Evolutionary conservation across 2,113 vertebrate genomes (phyloP).

Genomic region (Gopherus flavomarginatus): DNA sequence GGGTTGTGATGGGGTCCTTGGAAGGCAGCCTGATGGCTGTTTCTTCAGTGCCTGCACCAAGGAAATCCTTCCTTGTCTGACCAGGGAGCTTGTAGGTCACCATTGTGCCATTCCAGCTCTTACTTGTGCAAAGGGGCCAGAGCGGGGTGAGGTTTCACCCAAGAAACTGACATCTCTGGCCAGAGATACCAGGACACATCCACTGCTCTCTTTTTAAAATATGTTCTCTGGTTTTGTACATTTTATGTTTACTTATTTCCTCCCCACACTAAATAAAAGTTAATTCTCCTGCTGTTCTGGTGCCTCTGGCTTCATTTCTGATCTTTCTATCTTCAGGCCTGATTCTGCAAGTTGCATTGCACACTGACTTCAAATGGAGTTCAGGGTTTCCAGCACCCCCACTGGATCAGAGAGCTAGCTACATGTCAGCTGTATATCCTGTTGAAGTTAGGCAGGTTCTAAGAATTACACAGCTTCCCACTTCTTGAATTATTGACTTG

Average conservation of each 20-base stretch:
- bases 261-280: neutral
- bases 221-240: neutral
- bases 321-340: neutral
- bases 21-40: neutral
- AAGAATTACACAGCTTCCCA: neutral
- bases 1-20: neutral
- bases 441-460: neutral
- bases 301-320: fast-evolving
- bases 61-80: neutral
- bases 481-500: neutral
- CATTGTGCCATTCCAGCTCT: neutral
- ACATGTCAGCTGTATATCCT: neutral
- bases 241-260: neutral
- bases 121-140: neutral
- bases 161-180: neutral
- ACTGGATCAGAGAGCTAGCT: neutral
- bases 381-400: neutral
- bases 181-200: neutral
- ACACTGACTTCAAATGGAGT: neutral
- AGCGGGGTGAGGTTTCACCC: neutral
- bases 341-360: neutral
- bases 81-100: neutral
- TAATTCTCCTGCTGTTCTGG: neutral
- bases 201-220: neutral
- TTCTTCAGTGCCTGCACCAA: neutral